Evolutionary conservation across 2,888 invertebrate species (phyloP), one percentile per base, ranked within the genome.

Genomic region (Parnassius glacialis): DNA sequence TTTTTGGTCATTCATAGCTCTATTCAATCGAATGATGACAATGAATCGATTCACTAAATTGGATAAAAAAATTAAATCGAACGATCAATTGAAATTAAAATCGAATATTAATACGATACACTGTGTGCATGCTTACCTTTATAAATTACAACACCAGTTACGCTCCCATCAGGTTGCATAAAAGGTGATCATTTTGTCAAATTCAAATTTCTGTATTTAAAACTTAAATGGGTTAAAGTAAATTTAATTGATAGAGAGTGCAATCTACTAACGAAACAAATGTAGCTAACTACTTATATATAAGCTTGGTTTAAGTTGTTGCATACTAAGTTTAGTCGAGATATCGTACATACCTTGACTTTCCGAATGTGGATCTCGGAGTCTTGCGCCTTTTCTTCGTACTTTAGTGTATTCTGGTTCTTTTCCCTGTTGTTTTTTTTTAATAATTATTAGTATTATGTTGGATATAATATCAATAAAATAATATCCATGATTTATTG

Each of bases 321-420:
- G 64, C 57, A 57, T 64, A 56, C 61, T 63, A 45, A 16, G 57
- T 48, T 52, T 34, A 56, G 42, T 16, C n/a, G 59, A 12, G 34
- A 51, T 25, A 56, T 25, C 3, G 3, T 3, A 25, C 70, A 76
- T 93, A 95, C 96, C 96, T 95, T 96, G 96, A 81, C 96, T 96
- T 82, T 96, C 96, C 2, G 96, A 96, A 87, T 96, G 96, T 12
- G 96, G 95, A 84, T 96, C 96, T 64, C 96, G 92, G 62, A 96
- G 92, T 75, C 95, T 92, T 68, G 94, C 94, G 69, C 95, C 95
- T 95, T 96, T 96, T 94, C 96, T 94, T 78, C 95, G 91, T 20
- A 96, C 96, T 92, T 96, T 96, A 5, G 95, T 96, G 78, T 96
- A 96, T 81, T 96, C 96, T 64, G 95, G 96, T 79, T 96, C 96